Percentiles rank a stretch among this genome's conserved stretches.
Conservation (phyloP, 2,888 invertebrate species). For the Spisula subtruncata region DNA sequence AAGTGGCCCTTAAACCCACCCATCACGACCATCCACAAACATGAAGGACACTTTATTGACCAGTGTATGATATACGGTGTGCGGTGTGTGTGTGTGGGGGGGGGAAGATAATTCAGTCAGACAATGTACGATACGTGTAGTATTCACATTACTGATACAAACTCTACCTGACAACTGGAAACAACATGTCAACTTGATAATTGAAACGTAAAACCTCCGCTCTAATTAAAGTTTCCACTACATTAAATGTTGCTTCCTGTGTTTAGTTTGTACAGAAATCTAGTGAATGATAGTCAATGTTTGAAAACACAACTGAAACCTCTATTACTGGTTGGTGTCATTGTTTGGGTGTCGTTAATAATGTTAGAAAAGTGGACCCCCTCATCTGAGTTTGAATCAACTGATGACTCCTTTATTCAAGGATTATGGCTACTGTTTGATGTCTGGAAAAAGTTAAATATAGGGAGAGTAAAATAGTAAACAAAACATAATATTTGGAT, state of each 20-base stretch:
- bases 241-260: slow-evolving; percentile 63
- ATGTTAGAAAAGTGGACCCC: background rate
- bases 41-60: background rate
- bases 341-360: background rate
- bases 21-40: background rate
- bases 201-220: slow-evolving; percentile 69
- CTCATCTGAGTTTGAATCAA: background rate
- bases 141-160: slow-evolving; percentile 19
- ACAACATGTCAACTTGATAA: slow-evolving; percentile 56
- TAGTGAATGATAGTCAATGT: slow-evolving; percentile 47
- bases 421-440: background rate
- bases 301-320: slow-evolving; percentile 56
- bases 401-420: background rate
- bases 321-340: background rate
- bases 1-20: too few species aligned
- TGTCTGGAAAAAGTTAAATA: too few species aligned
- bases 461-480: too few species aligned
- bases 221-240: slow-evolving; percentile 71
- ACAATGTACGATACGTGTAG: background rate
- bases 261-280: slow-evolving; percentile 49
- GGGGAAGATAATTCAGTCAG: background rate
- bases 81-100: background rate
- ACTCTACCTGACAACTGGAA: slow-evolving; percentile 60
- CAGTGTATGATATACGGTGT: too few species aligned
- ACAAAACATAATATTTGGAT: too few species aligned